phyloP scores from a whole-genome alignment of 2,797 vertebrate species.

The Anas georgica region DNA sequence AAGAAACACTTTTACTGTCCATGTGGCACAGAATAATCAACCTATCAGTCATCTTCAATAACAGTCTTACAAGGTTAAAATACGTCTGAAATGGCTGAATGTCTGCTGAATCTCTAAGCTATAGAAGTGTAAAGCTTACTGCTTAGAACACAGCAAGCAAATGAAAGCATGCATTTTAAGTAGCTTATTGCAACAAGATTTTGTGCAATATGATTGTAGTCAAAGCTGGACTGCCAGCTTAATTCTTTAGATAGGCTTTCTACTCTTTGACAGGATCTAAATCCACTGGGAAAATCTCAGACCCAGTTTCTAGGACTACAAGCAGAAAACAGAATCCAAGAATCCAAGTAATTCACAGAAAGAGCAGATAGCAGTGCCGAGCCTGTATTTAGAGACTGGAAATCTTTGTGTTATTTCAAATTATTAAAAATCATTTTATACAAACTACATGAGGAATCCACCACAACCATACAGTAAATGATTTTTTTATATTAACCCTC shows the following conservation, averaged over 20 bases:
- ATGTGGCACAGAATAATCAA: neutral
- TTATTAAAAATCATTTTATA: neutral
- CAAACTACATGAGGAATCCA: neutral
- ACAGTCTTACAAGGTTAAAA: neutral
- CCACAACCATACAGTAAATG: rapidly evolving
- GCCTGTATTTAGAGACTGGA: neutral
- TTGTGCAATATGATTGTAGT: neutral
- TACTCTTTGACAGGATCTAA: neutral
- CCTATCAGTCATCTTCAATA: neutral
- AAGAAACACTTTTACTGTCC: neutral
- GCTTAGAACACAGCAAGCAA: neutral
- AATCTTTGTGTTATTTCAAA: neutral
- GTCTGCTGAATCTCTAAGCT: neutral
- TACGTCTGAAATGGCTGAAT: neutral
- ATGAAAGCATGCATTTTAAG: neutral
- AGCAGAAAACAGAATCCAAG: neutral
- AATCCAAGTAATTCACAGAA: neutral
- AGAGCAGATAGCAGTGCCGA: neutral
- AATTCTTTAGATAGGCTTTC: neutral
- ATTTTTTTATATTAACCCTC: neutral
- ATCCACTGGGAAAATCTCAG: neutral
- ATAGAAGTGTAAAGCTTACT: neutral
- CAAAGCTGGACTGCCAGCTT: neutral
- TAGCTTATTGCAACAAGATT: neutral
- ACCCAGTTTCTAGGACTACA: neutral